These are phyloP conservation scores for Stegodyphus dumicola DNA, from an alignment of 1,140 invertebrate genomes.

Conservation along the genomic window DNA sequence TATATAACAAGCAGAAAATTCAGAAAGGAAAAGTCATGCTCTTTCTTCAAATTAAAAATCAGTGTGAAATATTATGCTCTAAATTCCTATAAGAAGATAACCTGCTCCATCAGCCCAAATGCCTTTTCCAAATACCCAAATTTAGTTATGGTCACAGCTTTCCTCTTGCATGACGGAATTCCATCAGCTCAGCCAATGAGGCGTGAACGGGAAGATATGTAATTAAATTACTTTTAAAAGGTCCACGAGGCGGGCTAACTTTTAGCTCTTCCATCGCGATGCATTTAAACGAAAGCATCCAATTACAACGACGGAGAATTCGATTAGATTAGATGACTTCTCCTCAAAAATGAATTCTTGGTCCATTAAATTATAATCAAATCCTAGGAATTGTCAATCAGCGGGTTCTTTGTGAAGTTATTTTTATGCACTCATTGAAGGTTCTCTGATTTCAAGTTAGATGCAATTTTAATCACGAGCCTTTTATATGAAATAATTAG, in stretches of 20 bases:
- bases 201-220: conserved; percentile 9
- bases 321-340: conserved; percentile 33
- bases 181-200: no score
- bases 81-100: no score
- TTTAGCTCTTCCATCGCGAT: neutral
- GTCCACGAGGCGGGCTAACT: conserved; percentile 1
- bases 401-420: neutral
- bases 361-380: conserved; percentile 34
- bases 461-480: no score
- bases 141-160: no score
- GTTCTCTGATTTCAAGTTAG: no score
- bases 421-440: neutral
- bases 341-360: conserved; percentile 16
- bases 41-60: no score
- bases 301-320: conserved; percentile 25
- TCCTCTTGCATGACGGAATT: neutral
- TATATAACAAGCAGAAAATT: no score
- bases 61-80: no score
- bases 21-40: no score
- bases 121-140: no score
- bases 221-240: conserved; percentile 48
- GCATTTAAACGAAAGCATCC: conserved; percentile 6
- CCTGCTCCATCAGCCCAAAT: no score
- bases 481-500: no score
- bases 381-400: conserved; percentile 19